Conservation (phyloP, 2,113 vertebrate genomes). For the Salvelinus fontinalis region DNA sequence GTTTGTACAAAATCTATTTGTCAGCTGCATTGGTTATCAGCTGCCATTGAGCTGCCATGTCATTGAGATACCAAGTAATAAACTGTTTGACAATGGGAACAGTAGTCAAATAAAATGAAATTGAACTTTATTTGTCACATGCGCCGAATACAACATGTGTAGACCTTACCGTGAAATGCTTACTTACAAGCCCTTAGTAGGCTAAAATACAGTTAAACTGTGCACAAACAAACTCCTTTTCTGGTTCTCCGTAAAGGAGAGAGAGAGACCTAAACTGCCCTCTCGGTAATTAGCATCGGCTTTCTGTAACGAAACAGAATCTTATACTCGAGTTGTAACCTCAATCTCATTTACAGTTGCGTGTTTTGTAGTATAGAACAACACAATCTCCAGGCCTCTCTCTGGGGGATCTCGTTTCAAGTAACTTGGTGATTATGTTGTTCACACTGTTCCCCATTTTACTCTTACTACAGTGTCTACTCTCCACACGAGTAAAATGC, state of each 20-base stretch:
- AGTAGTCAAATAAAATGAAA: no score
- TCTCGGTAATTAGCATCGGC: slow-evolving; percentile 12
- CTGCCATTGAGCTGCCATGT: no score
- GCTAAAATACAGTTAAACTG: not conserved
- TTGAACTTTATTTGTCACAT: no score
- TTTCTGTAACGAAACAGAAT: not conserved
- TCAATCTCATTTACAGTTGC: not conserved
- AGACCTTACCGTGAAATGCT: no score
- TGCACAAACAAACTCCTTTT: not conserved
- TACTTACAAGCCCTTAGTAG: no score
- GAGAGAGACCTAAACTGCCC: slow-evolving; percentile 12
- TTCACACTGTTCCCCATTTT: not conserved
- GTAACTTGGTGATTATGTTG: slow-evolving; percentile 32
- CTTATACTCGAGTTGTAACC: not conserved
- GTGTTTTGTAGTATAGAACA: slow-evolving; percentile 19
- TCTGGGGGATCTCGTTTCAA: not conserved
- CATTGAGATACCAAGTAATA: no score
- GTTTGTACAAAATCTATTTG: no score
- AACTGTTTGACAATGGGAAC: no score
- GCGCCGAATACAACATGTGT: no score
- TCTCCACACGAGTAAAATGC: not conserved
- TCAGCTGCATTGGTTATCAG: no score
- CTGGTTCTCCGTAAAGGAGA: not conserved
- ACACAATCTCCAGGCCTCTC: slow-evolving; percentile 18
- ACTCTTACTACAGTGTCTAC: not conserved